phyloP scores from a whole-genome alignment of 2,797 vertebrate genomes.

The Scomberomorus guttatus region DNA sequence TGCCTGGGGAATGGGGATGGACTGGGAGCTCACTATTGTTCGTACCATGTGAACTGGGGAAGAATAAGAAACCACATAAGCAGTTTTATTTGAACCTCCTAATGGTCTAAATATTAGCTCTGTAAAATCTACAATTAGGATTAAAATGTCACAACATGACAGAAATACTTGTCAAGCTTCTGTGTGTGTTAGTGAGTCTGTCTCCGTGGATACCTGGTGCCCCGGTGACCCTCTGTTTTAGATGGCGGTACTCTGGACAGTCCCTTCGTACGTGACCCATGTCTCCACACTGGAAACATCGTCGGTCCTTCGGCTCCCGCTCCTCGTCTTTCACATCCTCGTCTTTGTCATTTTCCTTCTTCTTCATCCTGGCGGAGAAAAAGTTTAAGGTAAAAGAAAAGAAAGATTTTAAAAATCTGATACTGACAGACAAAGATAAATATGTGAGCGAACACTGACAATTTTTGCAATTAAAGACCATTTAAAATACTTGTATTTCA shows the following conservation, averaged over 20 bases:
- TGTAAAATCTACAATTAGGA: too few relatives aligned
- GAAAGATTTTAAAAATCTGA: too few relatives aligned
- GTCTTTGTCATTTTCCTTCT: constrained; percentile 96
- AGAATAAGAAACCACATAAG: not conserved
- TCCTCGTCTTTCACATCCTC: constrained; percentile 95
- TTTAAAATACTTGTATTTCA: too few relatives aligned
- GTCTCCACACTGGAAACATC: constrained; percentile 98
- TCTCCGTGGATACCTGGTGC: constrained; percentile 68
- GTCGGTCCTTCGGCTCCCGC: constrained; percentile 92
- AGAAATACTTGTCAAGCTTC: not conserved
- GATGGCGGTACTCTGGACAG: constrained; percentile 95
- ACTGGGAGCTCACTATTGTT: constrained; percentile 90
- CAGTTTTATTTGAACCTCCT: not conserved
- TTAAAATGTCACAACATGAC: too few relatives aligned
- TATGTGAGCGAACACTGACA: not conserved
- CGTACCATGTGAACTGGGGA: constrained; percentile 90
- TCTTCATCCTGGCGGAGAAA: constrained; percentile 90
- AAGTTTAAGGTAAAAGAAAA: not conserved
- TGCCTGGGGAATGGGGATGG: constrained; percentile 85
- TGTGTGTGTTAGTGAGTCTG: not conserved
- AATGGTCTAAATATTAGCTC: not conserved
- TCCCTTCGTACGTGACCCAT: constrained; percentile 95
- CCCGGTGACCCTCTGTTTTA: constrained; percentile 89
- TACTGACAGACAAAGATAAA: not conserved
- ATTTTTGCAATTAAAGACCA: too few relatives aligned